Base-by-base conservation (phyloP, 2,797 vertebrate species). In the Erithacus rubecula region DNA sequence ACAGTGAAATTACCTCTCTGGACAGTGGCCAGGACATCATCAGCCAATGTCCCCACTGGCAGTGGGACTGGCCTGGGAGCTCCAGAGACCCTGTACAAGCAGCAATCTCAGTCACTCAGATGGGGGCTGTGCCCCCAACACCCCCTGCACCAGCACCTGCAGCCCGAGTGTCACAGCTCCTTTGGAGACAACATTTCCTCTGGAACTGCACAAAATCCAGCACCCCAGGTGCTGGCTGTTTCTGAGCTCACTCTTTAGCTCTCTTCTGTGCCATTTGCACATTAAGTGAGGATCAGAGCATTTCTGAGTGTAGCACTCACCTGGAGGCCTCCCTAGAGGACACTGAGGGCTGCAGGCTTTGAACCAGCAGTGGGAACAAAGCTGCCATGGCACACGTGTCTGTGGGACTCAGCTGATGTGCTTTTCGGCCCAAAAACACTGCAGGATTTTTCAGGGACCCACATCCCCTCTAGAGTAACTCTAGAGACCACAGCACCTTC, bases 151-250 rank as follows among this genome's bases (percentile, higher is more conserved):
- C 59, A 53, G 8, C 5, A 2, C 3, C 1, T 11, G 17, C 44
- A 55, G 23, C 24, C 23, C 51, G 8, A 12, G 4, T 2, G 2
- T 16, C 34, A 39, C 3, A 0, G 2, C 12, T 67, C 14, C 51
- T 67, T 59, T 9, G 5, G 51, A 76, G 41, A 34, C 4, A 49
- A 3, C 23, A 49, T 23, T 30, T 51, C 44, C 37, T 17, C 47
- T 81, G 43, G 56, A 68, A 47, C 1, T 37, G 26, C 29, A 17
- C 34, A 17, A 23, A 78, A 26, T 16, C 17, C 46, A 76, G 30
- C 14, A 29, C 8, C 46, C 15, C 29, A 55, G 1, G 18, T 49
- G 49, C 68, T 69, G 26, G 37, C 23, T 29, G 8, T 13, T 29
- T 20, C 24, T 9, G 9, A 34, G 56, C n/a, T 12, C 6, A 12